Evolutionary conservation across 1,140 invertebrate genomes (phyloP), one percentile per base, ranked within the genome.

Genomic region (Venustaconcha ellipsiformis): DNA sequence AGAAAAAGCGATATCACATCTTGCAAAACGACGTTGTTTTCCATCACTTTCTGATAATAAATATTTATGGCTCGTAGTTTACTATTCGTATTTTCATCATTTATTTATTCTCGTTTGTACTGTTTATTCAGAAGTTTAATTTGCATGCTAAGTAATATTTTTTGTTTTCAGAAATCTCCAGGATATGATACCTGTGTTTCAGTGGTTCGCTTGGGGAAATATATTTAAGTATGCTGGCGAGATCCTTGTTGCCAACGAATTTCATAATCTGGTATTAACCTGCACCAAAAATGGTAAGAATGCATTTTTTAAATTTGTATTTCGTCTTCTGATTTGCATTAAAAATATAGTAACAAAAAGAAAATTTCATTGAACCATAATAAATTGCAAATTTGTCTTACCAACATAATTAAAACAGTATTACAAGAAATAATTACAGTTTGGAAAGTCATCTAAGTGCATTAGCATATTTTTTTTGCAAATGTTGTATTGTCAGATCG

Each of bases 171-270:
- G 80, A 37, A 81, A 75, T 65, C 26, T 81, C 17, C 74, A 81
- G 26, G 78, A 76, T 55, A 83, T 88, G 84, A 65, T 83, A 6
- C 67, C 78, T 20, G 70, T 85, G 15, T 83, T 88, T 57, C 80
- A 87, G 70, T 86, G 82, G 83, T 59, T 81, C 14, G 78, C 80
- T 62, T 87, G 82, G 81, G 67, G 82, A 3, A 83, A 82, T 56
- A 79, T 87, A 18, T 82, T 84, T 70, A 88, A 87, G 72, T 88
- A 88, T 74, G 76, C 80, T 63, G 82, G 83, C 1, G 86, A 88
- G 68, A 86, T 88, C 65, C 55, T 86, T 48, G 85, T 86, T 18
- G 84, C 79, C 1, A 87, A 87, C 69, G 86, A 88, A 74, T 88
- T 86, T 58, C 76, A 85, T 30, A 76, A 79, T 14, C 76, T 86